Conservation (phyloP, 2,797 vertebrate genomes). For the Danio choprae region DNA sequence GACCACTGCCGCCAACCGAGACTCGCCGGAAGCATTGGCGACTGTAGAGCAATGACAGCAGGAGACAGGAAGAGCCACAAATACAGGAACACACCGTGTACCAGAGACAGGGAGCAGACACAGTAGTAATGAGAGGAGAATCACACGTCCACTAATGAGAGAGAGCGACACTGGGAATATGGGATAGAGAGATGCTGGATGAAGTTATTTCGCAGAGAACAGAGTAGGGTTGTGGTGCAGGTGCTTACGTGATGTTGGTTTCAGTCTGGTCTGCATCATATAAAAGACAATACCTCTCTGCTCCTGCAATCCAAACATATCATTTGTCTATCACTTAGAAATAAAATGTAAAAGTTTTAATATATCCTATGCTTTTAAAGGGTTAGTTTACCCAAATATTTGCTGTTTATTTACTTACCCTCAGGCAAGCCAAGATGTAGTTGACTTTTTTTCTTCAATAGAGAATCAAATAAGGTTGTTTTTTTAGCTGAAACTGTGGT, state of each 20-base stretch:
- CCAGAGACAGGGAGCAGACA: constrained; percentile 67
- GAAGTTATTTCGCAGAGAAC: constrained; percentile 1
- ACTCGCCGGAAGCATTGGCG: constrained; percentile 80
- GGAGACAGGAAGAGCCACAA: constrained; percentile 87
- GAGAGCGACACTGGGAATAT: background rate
- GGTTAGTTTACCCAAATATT: too few relatives aligned
- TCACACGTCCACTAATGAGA: constrained; percentile 67
- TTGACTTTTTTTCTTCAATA: too few relatives aligned
- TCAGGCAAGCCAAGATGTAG: too few relatives aligned
- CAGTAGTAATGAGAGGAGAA: constrained; percentile 70
- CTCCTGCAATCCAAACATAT: background rate
- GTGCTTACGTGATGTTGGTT: background rate
- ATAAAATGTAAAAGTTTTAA: too few relatives aligned
- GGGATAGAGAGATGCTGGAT: background rate
- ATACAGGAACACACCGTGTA: constrained; percentile 82
- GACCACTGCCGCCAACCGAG: constrained; percentile 62
- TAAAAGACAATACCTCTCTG: background rate
- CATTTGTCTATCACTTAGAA: too few relatives aligned
- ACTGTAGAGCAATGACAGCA: constrained; percentile 79
- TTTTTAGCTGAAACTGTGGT: too few relatives aligned
- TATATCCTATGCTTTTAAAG: too few relatives aligned
- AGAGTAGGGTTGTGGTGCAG: background rate
- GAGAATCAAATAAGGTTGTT: too few relatives aligned
- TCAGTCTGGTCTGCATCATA: background rate
- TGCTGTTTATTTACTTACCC: too few relatives aligned